Evolutionary conservation across 2,888 invertebrate species (phyloP), one percentile per base, ranked within the genome.

Genomic region (Pecten maximus): DNA sequence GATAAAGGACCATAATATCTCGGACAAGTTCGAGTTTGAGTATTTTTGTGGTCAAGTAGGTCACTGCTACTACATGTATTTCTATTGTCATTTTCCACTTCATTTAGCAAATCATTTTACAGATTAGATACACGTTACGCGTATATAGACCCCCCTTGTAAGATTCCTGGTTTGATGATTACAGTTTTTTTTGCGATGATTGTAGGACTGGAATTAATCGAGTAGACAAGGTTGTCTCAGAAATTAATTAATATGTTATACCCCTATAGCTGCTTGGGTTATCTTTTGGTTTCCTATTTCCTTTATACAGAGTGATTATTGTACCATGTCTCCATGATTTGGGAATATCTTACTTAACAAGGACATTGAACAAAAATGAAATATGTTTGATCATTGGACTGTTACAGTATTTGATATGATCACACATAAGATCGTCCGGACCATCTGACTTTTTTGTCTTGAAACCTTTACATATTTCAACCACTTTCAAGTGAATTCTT

Each of bases 231-330:
- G 90, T 40, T 28, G 60, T 74, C 88, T 91, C 91, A 90, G 87
- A 91, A 35, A 91, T 16, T 44, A 40, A 90, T 48, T 60, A 90
- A n/a, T n/a, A 40, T 23, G 90, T 90, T 0, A 89, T 90, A 19
- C 90, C 91, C 12, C 90, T 60, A 40, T 89, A 90, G 23, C 90
- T 91, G 86, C 88, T 88, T 28, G 90, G 91, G 39, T 88, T 54
- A 28, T 88, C 88, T 91, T 89, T 91, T 28, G 88, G 19, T 74
- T 89, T 90, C 3, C 87, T 19, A 16, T 88, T 50, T 12, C 90
- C 88, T 89, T 91, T 91, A 50, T 90, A 88, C 28, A 90, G 28
- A 19, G 91, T 90, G 54, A 90, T 90, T 39, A 91, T 90, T 16
- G 54, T 86, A 35, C 91, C 88, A 0, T 54, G 44, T 50, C 88